Evolutionary conservation across 2,797 vertebrate genomes (phyloP).

Genomic region (Typhlichthys eigenmanni): DNA sequence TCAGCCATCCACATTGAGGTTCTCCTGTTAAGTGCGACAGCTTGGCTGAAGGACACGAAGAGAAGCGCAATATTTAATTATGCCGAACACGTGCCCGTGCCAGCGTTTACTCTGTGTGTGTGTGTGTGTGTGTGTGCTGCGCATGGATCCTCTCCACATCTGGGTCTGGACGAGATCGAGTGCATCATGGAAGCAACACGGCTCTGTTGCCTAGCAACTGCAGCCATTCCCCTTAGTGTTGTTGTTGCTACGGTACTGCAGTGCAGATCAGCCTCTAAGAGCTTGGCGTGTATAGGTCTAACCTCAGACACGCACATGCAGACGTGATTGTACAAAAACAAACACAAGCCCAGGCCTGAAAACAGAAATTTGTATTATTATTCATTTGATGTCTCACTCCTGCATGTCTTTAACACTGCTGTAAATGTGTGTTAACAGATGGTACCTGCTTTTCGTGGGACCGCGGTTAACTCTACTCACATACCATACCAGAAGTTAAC

Average conservation of each 20-base stretch:
- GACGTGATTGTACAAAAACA: slow-evolving; percentile 11
- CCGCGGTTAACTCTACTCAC: too few species aligned
- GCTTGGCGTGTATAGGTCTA: slow-evolving; percentile 66
- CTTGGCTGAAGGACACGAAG: slow-evolving; percentile 39
- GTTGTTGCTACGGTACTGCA: slow-evolving; percentile 77
- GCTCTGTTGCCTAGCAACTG: slow-evolving; percentile 81
- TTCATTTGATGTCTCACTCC: neutral
- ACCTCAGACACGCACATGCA: slow-evolving; percentile 54
- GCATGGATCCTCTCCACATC: slow-evolving; percentile 54
- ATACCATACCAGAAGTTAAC: too few species aligned
- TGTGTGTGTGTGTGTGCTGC: slow-evolving; percentile 14
- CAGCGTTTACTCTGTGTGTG: slow-evolving; percentile 1
- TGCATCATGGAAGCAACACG: slow-evolving; percentile 71
- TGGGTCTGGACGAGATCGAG: slow-evolving; percentile 70
- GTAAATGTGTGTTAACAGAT: too few species aligned
- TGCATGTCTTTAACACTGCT: too few species aligned
- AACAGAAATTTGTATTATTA: neutral
- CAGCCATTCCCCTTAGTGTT: slow-evolving; percentile 74
- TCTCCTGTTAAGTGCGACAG: slow-evolving; percentile 26
- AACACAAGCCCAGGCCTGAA: slow-evolving; percentile 13
- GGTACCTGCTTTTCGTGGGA: neutral
- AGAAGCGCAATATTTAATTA: slow-evolving; percentile 45
- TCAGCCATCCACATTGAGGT: neutral
- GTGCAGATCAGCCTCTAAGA: slow-evolving; percentile 75
- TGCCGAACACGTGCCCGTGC: slow-evolving; percentile 14